A percentile compares a stretch with the other conserved stretches of the same genome.
These are phyloP conservation scores for Pammene aurita DNA, from an alignment of 2,888 invertebrate species.

Conservation along the genomic window DNA sequence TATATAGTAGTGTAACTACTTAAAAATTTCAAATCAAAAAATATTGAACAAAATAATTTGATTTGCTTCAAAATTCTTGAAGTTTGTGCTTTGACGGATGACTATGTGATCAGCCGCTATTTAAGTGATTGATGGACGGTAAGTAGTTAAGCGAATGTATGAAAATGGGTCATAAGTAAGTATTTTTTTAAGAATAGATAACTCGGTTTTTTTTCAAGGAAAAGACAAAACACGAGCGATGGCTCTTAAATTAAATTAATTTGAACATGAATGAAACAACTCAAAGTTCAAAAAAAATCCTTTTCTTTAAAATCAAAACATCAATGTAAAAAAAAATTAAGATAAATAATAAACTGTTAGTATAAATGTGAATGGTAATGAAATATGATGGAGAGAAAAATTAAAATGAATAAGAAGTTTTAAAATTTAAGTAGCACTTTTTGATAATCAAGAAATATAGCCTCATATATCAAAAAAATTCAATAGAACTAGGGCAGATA, in stretches of 20 bases:
- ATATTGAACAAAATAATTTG: too few species aligned
- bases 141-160: not conserved
- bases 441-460: constrained; percentile 7
- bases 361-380: too few species aligned
- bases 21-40: too few species aligned
- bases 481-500: constrained; percentile 25
- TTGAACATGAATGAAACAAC: not conserved
- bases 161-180: constrained; percentile 6
- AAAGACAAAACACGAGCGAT: too few species aligned
- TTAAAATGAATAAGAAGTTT: not conserved
- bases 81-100: not conserved
- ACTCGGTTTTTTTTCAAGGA: not conserved
- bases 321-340: too few species aligned
- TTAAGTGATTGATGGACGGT: constrained; percentile 1
- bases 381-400: not conserved
- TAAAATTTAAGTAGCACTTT: not conserved
- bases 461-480: constrained; percentile 1
- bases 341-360: too few species aligned
- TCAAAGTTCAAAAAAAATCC: too few species aligned
- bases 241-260: not conserved
- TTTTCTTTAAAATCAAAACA: too few species aligned
- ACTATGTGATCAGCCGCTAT: not conserved
- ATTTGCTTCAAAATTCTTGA: too few species aligned
- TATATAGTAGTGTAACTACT: too few species aligned
- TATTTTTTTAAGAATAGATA: not conserved